Percentiles rank a stretch among this genome's conserved stretches.
These are phyloP conservation scores for Tachysurus fulvidraco DNA, from an alignment of 2,113 vertebrate genomes.

Conservation along the genomic window DNA sequence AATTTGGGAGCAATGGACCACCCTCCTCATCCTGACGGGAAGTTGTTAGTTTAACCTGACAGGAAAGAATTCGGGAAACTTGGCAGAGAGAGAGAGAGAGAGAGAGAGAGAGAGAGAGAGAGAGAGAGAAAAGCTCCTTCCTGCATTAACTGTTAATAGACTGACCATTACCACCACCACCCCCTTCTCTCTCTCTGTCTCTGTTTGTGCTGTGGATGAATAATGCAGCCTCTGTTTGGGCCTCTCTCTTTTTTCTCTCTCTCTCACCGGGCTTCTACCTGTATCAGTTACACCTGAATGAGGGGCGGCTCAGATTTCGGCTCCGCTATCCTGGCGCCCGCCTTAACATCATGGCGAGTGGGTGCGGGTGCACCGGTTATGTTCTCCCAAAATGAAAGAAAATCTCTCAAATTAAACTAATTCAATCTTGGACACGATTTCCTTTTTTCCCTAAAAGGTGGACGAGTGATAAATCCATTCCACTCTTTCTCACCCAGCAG, in stretches of 20 bases:
- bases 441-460: not conserved
- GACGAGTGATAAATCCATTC: not conserved
- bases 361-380: conserved; percentile 47
- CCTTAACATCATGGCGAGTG: conserved; percentile 62
- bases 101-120: conserved; percentile 52
- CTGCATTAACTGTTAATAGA: conserved; percentile 73
- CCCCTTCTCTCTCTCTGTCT: conserved; percentile 2
- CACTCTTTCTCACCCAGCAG: not conserved
- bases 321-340: conserved; percentile 70
- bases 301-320: conserved; percentile 61
- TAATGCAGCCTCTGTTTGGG: conserved; percentile 65
- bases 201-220: conserved; percentile 62
- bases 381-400: not conserved
- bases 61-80: conserved; percentile 80
- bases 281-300: conserved; percentile 78
- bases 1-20: conserved; percentile 68
- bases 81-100: conserved; percentile 66
- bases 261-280: conserved; percentile 63
- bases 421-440: not conserved
- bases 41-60: conserved; percentile 90
- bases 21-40: conserved; percentile 78
- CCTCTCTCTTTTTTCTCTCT: not conserved
- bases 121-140: conserved; percentile 59
- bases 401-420: conserved; percentile 7
- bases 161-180: conserved; percentile 57